Base-by-base conservation (phyloP, 2,797 vertebrate genomes). In the Antrozous pallidus region DNA sequence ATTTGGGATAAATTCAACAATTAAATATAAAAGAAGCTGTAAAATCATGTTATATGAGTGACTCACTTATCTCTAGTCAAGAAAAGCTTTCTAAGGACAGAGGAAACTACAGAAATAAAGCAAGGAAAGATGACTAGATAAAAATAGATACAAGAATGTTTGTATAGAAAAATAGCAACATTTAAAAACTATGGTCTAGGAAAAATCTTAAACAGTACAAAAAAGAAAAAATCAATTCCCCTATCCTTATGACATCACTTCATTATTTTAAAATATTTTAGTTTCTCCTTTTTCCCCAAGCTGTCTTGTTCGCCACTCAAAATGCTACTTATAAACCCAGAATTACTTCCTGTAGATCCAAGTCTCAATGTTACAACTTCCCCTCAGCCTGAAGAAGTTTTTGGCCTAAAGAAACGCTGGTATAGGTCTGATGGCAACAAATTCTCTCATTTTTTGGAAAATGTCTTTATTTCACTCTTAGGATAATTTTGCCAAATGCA, bases 41-140 rank as follows among this genome's bases (percentile, higher is more conserved):
- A 69, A 90, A 81, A 36, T 73, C 8, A 14, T 65, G 26, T 74
- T 65, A 78, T 79, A 61, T n/a, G 58, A 83, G n/a, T 84, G 36
- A 79, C 31, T 84, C 17, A 65, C 42, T 65, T 47, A 63, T 40
- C 36, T 84, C 87, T 90, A 31, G 28, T 71, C 28, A 81, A 63
- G 28, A 87, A 71, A 86, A 81, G 11, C 13, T 40, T 86, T 75
- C 58, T 77, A 75, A 89, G 63, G 45, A 75, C 61, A 77, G 49
- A 90, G 90, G 38, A 38, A 77, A 71, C 42, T 63, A 75, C 16
- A 82, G 24, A 73, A 71, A 90, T 54, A 71, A 80, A 22, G 31
- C 49, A 86, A 93, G 33, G 40, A 40, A 92, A n/a, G 26, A 82
- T 49, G 77, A 81, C 16, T 89, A 93, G 31, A 51, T 79, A 87